phyloP scores from a whole-genome alignment of 2,888 invertebrate genomes.

The Diachrysia chrysitis region DNA sequence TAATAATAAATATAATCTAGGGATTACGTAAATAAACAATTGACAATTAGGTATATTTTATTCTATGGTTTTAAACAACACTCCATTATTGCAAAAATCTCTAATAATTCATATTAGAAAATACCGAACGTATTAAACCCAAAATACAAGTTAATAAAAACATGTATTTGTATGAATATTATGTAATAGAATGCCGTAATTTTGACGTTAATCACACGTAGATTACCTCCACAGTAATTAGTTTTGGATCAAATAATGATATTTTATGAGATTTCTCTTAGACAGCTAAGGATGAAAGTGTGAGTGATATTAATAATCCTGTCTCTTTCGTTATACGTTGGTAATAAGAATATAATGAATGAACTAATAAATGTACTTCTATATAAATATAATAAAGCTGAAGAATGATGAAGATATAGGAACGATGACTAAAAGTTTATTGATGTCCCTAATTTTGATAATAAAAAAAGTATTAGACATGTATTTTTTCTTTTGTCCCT shows the following conservation, averaged over 20 bases:
- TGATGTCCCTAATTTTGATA: no score
- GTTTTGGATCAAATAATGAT: constrained; percentile 6
- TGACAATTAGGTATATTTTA: no score
- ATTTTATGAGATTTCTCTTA: constrained; percentile 6
- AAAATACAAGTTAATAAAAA: neutral
- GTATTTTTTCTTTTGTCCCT: no score
- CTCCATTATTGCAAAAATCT: no score
- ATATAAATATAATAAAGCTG: neutral
- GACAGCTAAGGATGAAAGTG: neutral
- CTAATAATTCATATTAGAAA: no score
- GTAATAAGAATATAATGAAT: neutral
- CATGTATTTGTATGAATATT: neutral
- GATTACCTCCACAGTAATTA: neutral
- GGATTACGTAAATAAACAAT: no score
- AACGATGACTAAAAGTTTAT: no score
- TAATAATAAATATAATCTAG: no score
- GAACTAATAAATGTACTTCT: neutral
- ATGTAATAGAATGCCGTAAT: neutral
- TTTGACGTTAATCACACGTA: neutral
- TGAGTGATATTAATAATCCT: neutral
- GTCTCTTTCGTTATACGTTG: neutral
- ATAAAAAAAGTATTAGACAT: no score
- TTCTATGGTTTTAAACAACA: no score
- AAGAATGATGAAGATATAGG: no score
- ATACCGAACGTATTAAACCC: neutral